A percentile compares a stretch with the other conserved stretches of the same genome.
These are phyloP conservation scores for Coenobita brevimanus DNA, from an alignment of 1,140 invertebrate genomes.

Conservation along the genomic window DNA sequence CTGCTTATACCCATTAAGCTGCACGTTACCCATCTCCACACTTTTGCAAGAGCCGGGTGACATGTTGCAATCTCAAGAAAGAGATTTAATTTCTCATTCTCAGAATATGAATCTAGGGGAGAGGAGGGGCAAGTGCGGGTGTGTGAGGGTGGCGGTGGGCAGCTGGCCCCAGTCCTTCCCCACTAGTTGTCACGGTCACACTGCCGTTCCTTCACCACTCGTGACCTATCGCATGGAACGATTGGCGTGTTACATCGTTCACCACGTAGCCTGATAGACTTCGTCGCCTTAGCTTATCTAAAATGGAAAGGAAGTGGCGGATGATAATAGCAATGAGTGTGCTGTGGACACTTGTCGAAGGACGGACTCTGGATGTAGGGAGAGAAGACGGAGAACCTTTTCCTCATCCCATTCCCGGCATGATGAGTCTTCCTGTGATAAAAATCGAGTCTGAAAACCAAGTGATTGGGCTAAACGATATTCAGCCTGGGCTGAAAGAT, in stretches of 20 bases:
- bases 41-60: no score
- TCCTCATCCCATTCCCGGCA: neutral
- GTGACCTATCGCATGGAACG: neutral
- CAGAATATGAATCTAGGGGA: no score
- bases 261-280: neutral
- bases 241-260: neutral
- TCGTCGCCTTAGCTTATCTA: neutral
- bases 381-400: constrained; percentile 20
- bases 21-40: no score
- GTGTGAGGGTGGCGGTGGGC: no score
- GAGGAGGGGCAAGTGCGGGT: no score
- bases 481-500: constrained; percentile 16
- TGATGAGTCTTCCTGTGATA: neutral
- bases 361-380: constrained; percentile 37
- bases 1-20: no score
- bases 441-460: neutral
- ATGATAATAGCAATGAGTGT: neutral
- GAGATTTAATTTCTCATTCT: no score
- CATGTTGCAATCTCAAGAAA: no score
- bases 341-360: neutral
- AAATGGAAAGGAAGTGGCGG: neutral
- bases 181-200: neutral
- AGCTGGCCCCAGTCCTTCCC: no score
- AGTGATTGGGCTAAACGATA: constrained; percentile 32
- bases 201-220: neutral